Conservation (phyloP, 2,888 invertebrate genomes). For the Ariolimax columbianus region DNA sequence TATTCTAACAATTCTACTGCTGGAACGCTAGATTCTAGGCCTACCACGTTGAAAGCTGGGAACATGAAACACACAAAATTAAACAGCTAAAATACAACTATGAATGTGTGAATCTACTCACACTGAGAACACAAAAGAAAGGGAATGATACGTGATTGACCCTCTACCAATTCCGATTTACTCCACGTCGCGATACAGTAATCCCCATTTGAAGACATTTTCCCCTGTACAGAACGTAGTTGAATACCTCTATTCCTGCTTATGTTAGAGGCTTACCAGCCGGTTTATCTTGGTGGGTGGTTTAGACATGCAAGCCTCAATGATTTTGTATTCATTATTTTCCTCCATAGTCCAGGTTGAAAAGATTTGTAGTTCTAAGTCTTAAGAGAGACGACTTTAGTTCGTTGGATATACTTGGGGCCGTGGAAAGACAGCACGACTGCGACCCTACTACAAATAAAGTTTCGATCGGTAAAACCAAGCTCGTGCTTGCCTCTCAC, state of each 20-base stretch:
- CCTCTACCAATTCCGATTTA: neutral
- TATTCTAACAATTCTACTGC: no score
- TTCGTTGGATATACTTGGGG: neutral
- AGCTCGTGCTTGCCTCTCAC: neutral
- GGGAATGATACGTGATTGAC: neutral
- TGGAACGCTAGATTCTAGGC: no score
- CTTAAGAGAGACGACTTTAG: neutral
- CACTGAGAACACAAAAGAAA: neutral
- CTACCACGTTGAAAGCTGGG: no score
- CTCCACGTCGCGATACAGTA: neutral
- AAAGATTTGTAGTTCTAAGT: neutral
- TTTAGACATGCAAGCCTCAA: neutral
- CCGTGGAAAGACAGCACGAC: neutral
- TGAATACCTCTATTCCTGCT: neutral
- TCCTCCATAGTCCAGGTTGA: neutral
- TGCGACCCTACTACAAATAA: neutral
- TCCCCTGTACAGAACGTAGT: neutral
- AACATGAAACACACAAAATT: neutral
- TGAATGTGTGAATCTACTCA: neutral
- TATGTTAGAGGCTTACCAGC: neutral
- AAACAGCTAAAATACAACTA: neutral
- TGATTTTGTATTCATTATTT: neutral
- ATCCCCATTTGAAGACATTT: neutral
- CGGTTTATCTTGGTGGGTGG: slow-evolving; percentile 10
- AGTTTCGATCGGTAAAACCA: slow-evolving; percentile 20